These are phyloP conservation scores for Laticauda laticaudata DNA, from an alignment of 2,113 vertebrate genomes.

Conservation along the genomic window DNA sequence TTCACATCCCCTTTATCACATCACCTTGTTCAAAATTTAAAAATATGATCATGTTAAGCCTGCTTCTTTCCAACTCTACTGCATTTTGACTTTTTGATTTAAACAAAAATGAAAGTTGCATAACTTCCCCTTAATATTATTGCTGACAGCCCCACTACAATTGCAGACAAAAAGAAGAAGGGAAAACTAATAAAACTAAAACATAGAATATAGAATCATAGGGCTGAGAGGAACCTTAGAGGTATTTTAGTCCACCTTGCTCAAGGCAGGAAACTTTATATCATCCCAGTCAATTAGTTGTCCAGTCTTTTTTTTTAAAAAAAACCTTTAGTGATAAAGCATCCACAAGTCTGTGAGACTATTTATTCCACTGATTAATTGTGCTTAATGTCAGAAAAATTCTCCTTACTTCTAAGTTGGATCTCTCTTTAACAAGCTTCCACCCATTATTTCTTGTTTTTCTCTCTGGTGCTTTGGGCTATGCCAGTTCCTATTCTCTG, in stretches of 20 bases:
- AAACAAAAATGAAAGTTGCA: background rate
- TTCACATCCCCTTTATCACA: background rate
- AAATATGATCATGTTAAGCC: no score
- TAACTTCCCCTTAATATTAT: background rate
- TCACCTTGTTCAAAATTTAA: background rate
- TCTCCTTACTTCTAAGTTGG: no score
- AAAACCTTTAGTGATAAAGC: background rate
- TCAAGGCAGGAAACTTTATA: background rate
- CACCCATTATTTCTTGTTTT: no score
- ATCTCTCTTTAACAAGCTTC: no score
- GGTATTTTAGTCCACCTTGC: background rate
- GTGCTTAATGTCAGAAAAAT: no score
- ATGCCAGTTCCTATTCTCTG: no score
- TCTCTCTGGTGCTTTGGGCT: no score
- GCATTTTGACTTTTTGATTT: background rate
- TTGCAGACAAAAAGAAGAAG: background rate
- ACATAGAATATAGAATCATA: background rate
- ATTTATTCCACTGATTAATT: no score
- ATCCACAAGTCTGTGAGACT: background rate
- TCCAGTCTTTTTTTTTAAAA: background rate
- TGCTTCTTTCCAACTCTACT: no score
- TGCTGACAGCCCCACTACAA: background rate
- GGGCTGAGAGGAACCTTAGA: background rate
- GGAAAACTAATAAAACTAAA: background rate
- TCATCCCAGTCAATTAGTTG: background rate